Percentiles rank a stretch among this genome's conserved stretches.
phyloP scores from a whole-genome alignment of 35 echinoderm and acorn worm genomes.

The Heliocidaris erythrogramma region DNA sequence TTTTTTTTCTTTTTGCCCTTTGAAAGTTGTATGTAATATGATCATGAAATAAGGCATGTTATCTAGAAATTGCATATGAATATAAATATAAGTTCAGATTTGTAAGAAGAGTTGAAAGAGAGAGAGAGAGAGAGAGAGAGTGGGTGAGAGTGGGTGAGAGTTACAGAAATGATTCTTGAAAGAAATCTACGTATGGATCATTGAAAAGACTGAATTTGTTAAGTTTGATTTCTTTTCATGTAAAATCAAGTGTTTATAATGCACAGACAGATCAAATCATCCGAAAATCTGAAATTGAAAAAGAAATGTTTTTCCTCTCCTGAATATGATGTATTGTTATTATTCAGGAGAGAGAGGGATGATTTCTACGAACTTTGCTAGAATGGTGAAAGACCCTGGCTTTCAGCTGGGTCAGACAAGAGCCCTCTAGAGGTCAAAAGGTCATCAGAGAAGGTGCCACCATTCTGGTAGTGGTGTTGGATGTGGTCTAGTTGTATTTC shows the following conservation, averaged over 20 bases:
- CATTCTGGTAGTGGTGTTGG: background rate
- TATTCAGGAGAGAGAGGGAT: background rate
- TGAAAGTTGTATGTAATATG: too few relatives aligned
- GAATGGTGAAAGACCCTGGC: background rate
- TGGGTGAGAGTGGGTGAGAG: background rate
- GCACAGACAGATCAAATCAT: too few relatives aligned
- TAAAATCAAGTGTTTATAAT: too few relatives aligned
- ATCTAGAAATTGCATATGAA: too few relatives aligned
- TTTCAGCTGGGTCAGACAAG: background rate
- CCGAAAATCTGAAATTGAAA: too few relatives aligned
- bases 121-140: background rate
- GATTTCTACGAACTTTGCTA: background rate
- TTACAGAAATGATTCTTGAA: background rate
- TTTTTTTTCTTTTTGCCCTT: too few relatives aligned
- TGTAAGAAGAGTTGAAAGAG: background rate
- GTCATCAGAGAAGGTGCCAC: background rate
- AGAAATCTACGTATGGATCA: too few relatives aligned
- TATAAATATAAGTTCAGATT: too few relatives aligned
- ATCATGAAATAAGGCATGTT: too few relatives aligned
- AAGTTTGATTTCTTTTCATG: too few relatives aligned
- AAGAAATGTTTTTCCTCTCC: background rate
- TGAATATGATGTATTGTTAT: background rate
- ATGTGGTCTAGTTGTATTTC: background rate
- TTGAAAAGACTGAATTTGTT: too few relatives aligned
- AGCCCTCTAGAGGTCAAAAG: slow-evolving; percentile 19